Conservation (phyloP, 2,888 invertebrate species). For the Nomada flava region DNA sequence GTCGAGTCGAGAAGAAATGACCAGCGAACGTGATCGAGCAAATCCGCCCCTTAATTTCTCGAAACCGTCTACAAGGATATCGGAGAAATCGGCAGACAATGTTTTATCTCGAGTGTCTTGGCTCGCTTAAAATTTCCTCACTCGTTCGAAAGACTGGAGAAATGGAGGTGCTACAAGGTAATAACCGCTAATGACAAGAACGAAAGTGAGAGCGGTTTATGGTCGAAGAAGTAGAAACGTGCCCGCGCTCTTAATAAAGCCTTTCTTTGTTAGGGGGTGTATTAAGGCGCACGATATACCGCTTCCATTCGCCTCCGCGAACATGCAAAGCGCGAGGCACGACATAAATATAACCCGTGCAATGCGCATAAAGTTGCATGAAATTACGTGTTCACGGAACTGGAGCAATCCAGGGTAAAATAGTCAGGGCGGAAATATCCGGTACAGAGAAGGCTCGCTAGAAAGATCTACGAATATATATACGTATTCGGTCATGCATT, state of each 20-base stretch:
- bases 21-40: not conserved
- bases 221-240: not conserved
- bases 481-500: constrained; percentile 40
- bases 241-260: constrained; percentile 11
- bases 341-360: constrained; percentile 43
- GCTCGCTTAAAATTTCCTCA: not conserved
- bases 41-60: constrained; percentile 43
- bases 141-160: not conserved
- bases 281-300: constrained; percentile 12
- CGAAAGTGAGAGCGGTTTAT: not conserved
- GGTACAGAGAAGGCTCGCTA: constrained; percentile 16
- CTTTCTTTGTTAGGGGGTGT: constrained; percentile 19
- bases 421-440: constrained; percentile 61
- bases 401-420: constrained; percentile 53
- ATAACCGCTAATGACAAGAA: not conserved
- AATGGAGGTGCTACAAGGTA: not conserved
- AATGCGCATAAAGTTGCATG: constrained; percentile 42
- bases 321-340: constrained; percentile 29
- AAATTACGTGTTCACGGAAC: constrained; percentile 52
- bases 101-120: constrained; percentile 3
- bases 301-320: constrained; percentile 31
- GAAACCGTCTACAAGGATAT: constrained; percentile 14
- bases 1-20: not conserved
- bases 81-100: constrained; percentile 31
- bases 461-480: constrained; percentile 42